Percentiles rank a stretch among this genome's conserved stretches.
These are phyloP conservation scores for Illadopsis cleaveri DNA, from an alignment of 2,113 vertebrate genomes.

Conservation along the genomic window DNA sequence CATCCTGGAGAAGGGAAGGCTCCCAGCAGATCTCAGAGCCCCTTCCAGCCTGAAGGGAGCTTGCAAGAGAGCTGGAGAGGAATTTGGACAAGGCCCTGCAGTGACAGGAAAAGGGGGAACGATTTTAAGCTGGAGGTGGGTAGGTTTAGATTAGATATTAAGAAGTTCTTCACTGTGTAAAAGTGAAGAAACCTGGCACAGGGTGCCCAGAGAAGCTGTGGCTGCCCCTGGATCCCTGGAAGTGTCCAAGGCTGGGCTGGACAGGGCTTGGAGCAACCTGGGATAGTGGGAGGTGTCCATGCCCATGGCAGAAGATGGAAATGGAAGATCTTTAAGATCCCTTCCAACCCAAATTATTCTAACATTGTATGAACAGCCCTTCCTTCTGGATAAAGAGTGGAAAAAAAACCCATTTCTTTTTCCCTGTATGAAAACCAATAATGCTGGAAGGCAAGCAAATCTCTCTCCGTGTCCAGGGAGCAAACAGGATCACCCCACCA, in stretches of 20 bases:
- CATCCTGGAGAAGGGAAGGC: not conserved
- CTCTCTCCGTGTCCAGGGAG: not conserved
- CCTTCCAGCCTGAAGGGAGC: not conserved
- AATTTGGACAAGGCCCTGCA: not conserved
- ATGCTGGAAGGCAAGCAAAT: not conserved
- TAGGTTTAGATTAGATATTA: not conserved
- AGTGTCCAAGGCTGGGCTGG: rapidly evolving
- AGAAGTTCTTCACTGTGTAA: not conserved
- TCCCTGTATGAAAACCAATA: not conserved
- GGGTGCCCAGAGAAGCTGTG: not conserved
- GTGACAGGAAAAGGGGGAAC: not conserved
- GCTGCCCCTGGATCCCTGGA: not conserved
- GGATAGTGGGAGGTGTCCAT: rapidly evolving
- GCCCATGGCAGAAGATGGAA: not conserved
- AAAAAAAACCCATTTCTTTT: not conserved
- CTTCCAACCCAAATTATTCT: not conserved
- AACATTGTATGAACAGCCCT: not conserved
- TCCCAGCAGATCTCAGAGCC: not conserved
- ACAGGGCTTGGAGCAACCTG: rapidly evolving
- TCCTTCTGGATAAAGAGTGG: not conserved
- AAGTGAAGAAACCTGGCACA: not conserved
- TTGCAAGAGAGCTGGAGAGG: not conserved
- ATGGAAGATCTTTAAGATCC: not conserved
- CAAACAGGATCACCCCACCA: not conserved
- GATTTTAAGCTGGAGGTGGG: not conserved